These are phyloP conservation scores for Chlamydotis undulata DNA, from an alignment of 2,113 vertebrate genomes.

Conservation along the genomic window DNA sequence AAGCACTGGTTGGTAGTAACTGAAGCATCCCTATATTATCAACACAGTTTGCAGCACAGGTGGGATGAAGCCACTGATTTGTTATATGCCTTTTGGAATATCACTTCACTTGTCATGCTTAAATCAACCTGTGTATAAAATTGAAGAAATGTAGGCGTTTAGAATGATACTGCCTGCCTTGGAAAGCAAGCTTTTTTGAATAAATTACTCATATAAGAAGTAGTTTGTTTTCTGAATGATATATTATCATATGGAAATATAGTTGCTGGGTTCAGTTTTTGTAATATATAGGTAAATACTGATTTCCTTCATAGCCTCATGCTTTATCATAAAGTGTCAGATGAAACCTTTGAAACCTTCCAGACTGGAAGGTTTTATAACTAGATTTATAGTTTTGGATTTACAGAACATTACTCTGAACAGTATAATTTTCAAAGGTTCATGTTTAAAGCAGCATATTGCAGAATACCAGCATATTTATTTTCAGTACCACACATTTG, in stretches of 20 bases:
- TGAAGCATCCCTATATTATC: neutral
- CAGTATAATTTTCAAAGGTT: conserved; percentile 6
- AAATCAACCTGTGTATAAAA: neutral
- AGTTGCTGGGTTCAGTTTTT: conserved; percentile 25
- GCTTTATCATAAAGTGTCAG: conserved; percentile 22
- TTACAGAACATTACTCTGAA: conserved; percentile 17
- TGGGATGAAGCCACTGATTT: neutral
- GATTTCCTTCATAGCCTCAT: neutral
- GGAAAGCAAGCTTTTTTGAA: neutral
- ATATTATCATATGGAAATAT: neutral
- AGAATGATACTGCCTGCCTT: neutral
- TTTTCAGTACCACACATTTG: neutral
- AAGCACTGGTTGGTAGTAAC: neutral
- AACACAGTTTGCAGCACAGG: neutral
- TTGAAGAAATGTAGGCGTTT: neutral
- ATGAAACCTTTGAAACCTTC: neutral
- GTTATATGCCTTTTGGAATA: neutral
- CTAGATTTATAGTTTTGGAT: conserved; percentile 32
- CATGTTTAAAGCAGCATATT: neutral
- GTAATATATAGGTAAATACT: conserved; percentile 13
- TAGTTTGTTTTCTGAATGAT: conserved; percentile 23
- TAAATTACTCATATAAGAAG: neutral
- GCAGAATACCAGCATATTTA: neutral
- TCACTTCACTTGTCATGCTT: neutral
- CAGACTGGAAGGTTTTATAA: conserved; percentile 13